A percentile compares a stretch with the other conserved stretches of the same genome.
Evolutionary conservation across 2,888 invertebrate species (phyloP).

Genomic region (Allacma fusca): DNA sequence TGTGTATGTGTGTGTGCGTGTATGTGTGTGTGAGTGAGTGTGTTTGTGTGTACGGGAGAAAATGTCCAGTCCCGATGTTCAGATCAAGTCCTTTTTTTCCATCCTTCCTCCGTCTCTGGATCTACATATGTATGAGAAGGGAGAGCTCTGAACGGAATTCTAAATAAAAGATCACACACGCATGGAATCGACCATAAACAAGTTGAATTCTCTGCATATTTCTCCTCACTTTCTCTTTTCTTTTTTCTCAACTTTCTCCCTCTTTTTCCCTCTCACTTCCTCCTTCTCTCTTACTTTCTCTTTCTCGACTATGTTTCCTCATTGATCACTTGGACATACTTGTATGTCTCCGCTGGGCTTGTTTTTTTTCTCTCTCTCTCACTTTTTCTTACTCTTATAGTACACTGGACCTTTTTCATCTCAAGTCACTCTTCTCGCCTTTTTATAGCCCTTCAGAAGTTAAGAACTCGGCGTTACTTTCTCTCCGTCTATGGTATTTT

Average conservation of each 20-base stretch:
- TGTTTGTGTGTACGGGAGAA: background rate
- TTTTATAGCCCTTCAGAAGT: too few species aligned
- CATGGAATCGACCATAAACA: slow-evolving; percentile 5
- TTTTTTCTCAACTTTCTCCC: background rate
- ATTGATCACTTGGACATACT: too few species aligned
- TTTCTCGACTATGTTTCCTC: too few species aligned
- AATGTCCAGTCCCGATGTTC: background rate
- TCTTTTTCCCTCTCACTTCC: background rate
- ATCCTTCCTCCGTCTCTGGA: background rate
- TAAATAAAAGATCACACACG: slow-evolving; percentile 8
- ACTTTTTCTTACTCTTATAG: background rate
- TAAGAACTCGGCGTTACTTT: too few species aligned
- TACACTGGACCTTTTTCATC: too few species aligned
- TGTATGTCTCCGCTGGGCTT: too few species aligned
- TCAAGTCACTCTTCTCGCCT: too few species aligned
- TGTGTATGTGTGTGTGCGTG: too few species aligned
- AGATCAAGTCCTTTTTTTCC: background rate
- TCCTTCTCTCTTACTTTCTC: background rate
- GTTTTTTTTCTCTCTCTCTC: background rate
- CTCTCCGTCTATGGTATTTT: too few species aligned
- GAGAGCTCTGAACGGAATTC: background rate
- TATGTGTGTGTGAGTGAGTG: too few species aligned
- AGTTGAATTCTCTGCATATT: slow-evolving; percentile 4
- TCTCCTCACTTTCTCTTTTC: background rate
- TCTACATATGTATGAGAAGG: slow-evolving; percentile 3